phyloP scores from a whole-genome alignment of 2,888 invertebrate genomes.

The Biston stratarius region DNA sequence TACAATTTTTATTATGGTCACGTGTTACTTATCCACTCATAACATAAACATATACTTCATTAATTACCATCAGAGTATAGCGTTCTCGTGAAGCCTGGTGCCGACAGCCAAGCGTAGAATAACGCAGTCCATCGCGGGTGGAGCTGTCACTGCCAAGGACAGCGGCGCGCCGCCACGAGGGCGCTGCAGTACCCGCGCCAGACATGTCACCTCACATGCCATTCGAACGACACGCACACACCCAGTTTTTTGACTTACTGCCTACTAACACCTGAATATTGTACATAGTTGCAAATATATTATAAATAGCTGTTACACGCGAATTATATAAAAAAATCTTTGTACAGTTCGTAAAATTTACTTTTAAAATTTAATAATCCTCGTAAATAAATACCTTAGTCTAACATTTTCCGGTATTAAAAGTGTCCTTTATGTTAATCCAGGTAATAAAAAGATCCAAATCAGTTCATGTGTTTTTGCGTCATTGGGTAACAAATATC shows the following conservation, averaged over 20 bases:
- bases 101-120: conserved; percentile 37
- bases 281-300: neutral
- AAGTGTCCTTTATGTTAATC: too few relatives aligned
- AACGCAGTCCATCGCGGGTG: conserved; percentile 40
- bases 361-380: too few relatives aligned
- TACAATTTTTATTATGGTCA: neutral
- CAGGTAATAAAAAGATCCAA: too few relatives aligned
- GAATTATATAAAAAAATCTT: too few relatives aligned
- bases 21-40: too few relatives aligned
- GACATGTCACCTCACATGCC: conserved; percentile 28
- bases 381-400: too few relatives aligned
- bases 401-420: too few relatives aligned
- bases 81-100: conserved; percentile 34
- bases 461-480: too few relatives aligned
- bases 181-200: conserved; percentile 24
- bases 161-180: conserved; percentile 42
- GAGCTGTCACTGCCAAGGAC: conserved; percentile 54
- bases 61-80: conserved; percentile 6
- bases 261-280: neutral
- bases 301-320: too few relatives aligned
- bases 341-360: too few relatives aligned
- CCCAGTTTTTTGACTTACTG: neutral
- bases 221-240: conserved; percentile 36
- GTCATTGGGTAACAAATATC: too few relatives aligned
- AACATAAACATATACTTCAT: conserved; percentile 7